Base-by-base conservation (phyloP, 2,113 vertebrate genomes). In the Pelusios castaneus region DNA sequence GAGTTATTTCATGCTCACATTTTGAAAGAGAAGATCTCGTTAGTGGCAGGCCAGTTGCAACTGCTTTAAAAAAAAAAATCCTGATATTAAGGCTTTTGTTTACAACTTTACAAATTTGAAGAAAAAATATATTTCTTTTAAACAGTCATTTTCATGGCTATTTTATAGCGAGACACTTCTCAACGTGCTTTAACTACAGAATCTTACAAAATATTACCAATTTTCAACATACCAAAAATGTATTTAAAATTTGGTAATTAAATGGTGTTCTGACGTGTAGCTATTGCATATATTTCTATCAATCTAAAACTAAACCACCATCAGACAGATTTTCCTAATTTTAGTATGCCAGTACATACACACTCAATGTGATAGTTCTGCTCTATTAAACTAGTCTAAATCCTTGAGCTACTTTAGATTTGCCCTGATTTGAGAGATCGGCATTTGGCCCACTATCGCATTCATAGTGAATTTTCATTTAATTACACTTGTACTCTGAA, bases 231-330 rank as follows among this genome's bases (percentile, higher is more conserved):
- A 87, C 1, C 3, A 2, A 47, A 90, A 88, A 94, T 45, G 8
- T 43, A 86, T 90, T 92, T 95, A 95, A 93, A 95, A 77, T 22
- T 38, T 78, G 19, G 76, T 89, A 93, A 82, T 58, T 54, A 89
- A 84, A 89, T 29, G 56, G 17, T 47, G 67, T 84, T 90, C 87
- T 84, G 70, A 92, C 87, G 1, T 10, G 92, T n/a, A 19, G 84
- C 19, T 21, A 60, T 31, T 75, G 7, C 29, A 56, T 19, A 24
- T 63, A 92, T 70, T 82, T 84, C 91, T 11, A 9, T 95, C 49
- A 52, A 29, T 27, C 70, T 92, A 84, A 95, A 96, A 92, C 58
- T 67, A 55, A 82, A 27, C 31, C 87, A 77, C 77, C 82, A 94
- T 76, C 51, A 73, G 58, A 86, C 45, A 25, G 25, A 16, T 51